Conservation (phyloP, 2,888 invertebrate species). For the Cyclophora albipunctata region DNA sequence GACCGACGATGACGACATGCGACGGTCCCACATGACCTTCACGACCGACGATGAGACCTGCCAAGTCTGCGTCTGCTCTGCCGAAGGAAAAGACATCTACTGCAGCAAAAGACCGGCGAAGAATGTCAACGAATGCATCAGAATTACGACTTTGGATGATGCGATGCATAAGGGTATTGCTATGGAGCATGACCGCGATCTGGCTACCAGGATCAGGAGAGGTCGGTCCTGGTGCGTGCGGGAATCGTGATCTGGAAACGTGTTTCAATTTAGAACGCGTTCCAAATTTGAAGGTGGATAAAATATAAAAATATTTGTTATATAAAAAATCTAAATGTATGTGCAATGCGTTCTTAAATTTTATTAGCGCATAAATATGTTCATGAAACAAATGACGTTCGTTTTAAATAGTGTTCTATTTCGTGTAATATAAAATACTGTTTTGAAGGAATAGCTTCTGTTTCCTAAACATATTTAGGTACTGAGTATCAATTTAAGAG, state of each 20-base stretch:
- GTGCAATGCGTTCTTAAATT: no score
- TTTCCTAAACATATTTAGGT: no score
- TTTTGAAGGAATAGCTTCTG: no score
- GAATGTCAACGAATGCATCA: slow-evolving; percentile 55
- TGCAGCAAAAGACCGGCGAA: slow-evolving; percentile 48
- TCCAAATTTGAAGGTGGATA: slow-evolving; percentile 9
- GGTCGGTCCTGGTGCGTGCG: slow-evolving; percentile 34
- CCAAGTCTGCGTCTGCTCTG: slow-evolving; percentile 51
- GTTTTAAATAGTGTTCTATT: no score
- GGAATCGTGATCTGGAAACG: slow-evolving; percentile 1
- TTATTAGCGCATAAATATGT: no score
- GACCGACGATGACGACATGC: slow-evolving; percentile 14
- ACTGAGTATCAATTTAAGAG: no score
- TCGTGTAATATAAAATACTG: no score
- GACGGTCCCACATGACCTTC: slow-evolving; percentile 40
- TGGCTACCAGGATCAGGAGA: slow-evolving; percentile 46
- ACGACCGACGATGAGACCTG: slow-evolving; percentile 38
- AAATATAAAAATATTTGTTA: no score
- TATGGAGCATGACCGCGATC: slow-evolving; percentile 33
- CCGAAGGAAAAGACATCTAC: slow-evolving; percentile 44
- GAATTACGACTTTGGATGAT: slow-evolving; percentile 26
- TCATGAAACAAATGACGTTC: no score
- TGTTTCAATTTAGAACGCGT: no score
- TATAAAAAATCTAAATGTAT: no score
- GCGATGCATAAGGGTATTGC: slow-evolving; percentile 28